Percentiles rank a stretch among this genome's conserved stretches.
Evolutionary conservation across 2,888 invertebrate species (phyloP).

Genomic region (Diabrotica balteata): DNA sequence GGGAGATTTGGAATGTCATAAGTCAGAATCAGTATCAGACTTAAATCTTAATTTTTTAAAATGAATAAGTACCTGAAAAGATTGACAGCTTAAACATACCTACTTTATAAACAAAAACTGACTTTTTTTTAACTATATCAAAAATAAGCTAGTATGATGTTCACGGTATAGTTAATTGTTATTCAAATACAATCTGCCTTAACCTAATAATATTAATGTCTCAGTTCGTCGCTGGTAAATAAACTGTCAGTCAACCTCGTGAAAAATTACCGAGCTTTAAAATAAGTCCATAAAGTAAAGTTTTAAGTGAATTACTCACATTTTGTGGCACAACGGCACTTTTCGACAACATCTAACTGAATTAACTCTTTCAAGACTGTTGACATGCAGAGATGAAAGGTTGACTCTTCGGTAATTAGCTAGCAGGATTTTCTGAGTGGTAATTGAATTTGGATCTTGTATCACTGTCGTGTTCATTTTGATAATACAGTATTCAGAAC

Average conservation of each 20-base stretch:
- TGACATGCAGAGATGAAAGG: slow-evolving; percentile 33
- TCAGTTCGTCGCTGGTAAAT: slow-evolving; percentile 11
- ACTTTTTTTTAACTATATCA: too few species aligned
- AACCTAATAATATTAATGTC: neutral
- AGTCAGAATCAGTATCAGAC: too few species aligned
- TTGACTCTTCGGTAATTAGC: slow-evolving; percentile 26
- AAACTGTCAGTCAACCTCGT: slow-evolving; percentile 22
- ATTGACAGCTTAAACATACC: too few species aligned
- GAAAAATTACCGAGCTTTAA: slow-evolving; percentile 20
- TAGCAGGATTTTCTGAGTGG: slow-evolving; percentile 19
- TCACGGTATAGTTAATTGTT: too few species aligned
- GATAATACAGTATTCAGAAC: neutral
- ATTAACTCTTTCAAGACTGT: slow-evolving; percentile 33
- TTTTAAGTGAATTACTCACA: slow-evolving; percentile 30
- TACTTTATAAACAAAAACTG: too few species aligned
- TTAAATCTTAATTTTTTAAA: too few species aligned
- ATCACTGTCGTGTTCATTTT: slow-evolving; percentile 16
- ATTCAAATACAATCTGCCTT: neutral
- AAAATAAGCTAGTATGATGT: too few species aligned
- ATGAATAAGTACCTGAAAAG: too few species aligned
- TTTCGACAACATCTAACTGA: slow-evolving; percentile 28
- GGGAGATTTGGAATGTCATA: too few species aligned
- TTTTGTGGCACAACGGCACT: slow-evolving; percentile 25
- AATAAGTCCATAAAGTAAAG: slow-evolving; percentile 16
- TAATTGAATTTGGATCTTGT: slow-evolving; percentile 31